A percentile compares a stretch with the other conserved stretches of the same genome.
phyloP scores from a whole-genome alignment of 2,797 vertebrate genomes.

The Lophius americanus region DNA sequence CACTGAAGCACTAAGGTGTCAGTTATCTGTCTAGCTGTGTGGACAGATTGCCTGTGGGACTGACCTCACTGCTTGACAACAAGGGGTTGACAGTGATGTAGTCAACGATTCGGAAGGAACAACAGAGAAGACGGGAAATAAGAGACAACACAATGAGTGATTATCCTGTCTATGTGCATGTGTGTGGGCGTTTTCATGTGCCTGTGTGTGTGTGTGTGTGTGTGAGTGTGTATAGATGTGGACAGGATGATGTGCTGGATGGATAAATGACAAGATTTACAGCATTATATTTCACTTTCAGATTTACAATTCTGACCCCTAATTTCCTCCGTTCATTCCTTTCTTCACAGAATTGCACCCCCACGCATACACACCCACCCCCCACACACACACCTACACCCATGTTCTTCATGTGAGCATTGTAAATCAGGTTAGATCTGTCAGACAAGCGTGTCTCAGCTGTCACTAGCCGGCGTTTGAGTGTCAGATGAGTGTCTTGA shows the following conservation, averaged over 20 bases:
- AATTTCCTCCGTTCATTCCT: constrained; percentile 53
- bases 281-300: constrained; percentile 58
- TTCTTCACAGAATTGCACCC: constrained; percentile 44
- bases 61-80: constrained; percentile 34
- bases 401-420: constrained; percentile 23
- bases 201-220: neutral
- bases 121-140: constrained; percentile 37
- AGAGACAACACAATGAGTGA: constrained; percentile 57
- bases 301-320: constrained; percentile 74
- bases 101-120: constrained; percentile 40
- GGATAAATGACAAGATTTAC: constrained; percentile 59
- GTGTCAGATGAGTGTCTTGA: constrained; percentile 72
- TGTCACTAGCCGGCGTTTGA: constrained; percentile 69
- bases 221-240: neutral
- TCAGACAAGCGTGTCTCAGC: constrained; percentile 69
- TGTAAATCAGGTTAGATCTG: constrained; percentile 79
- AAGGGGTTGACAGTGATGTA: constrained; percentile 39
- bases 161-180: constrained; percentile 36
- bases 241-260: constrained; percentile 3
- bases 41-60: constrained; percentile 36
- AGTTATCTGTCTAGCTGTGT: constrained; percentile 15
- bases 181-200: neutral
- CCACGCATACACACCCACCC: constrained; percentile 5
- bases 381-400: constrained; percentile 14
- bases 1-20: constrained; percentile 20